Percentiles rank a stretch among this genome's conserved stretches.
These are phyloP conservation scores for Knipowitschia caucasica DNA, from an alignment of 2,797 vertebrate genomes.

Conservation along the genomic window DNA sequence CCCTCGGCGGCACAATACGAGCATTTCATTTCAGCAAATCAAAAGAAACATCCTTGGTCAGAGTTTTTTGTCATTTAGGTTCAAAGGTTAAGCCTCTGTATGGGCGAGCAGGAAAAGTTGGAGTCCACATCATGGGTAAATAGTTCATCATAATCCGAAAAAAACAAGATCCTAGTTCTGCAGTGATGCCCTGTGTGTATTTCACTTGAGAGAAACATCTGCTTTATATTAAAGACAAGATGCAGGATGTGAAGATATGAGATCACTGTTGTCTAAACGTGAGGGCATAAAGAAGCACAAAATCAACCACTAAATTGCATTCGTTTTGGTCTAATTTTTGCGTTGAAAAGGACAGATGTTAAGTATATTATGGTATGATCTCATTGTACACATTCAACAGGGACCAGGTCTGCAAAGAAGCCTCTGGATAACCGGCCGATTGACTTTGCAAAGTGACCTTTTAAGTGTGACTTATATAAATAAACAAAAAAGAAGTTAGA, in stretches of 20 bases:
- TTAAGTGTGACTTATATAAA: no score
- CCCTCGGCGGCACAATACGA: constrained; percentile 68
- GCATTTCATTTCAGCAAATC: constrained; percentile 18
- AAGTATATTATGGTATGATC: background rate
- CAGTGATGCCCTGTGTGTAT: constrained; percentile 52
- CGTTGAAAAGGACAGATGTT: background rate
- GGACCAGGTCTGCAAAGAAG: no score
- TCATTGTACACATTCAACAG: no score
- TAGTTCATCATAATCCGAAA: constrained; percentile 61
- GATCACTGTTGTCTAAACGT: constrained; percentile 34
- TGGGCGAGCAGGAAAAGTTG: constrained; percentile 49
- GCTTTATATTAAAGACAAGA: constrained; percentile 55
- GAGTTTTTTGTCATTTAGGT: constrained; percentile 39
- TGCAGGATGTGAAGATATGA: constrained; percentile 45
- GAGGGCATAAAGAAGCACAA: background rate
- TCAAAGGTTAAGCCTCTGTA: constrained; percentile 44
- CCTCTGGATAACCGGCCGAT: no score
- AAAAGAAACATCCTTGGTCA: constrained; percentile 13
- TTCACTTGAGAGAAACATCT: constrained; percentile 68
- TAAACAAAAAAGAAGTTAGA: no score
- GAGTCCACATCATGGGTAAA: constrained; percentile 64
- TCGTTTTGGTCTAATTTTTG: background rate
- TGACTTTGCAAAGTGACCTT: no score
- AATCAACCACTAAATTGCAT: background rate
- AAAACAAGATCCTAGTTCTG: constrained; percentile 54